Evolutionary conservation across 2,888 invertebrate genomes (phyloP).

Genomic region (Eupithecia abbreviata): DNA sequence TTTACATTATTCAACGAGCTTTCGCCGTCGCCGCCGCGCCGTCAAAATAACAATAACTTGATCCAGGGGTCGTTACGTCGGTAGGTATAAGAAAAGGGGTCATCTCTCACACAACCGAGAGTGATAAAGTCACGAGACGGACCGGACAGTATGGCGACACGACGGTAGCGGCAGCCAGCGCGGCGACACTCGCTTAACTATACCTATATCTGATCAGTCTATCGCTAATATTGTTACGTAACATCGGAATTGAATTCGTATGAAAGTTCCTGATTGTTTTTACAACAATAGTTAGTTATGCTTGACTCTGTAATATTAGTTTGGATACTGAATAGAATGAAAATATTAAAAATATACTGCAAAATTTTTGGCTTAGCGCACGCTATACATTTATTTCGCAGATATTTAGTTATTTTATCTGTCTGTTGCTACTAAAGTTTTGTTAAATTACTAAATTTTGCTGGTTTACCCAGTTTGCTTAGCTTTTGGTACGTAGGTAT

Average conservation of each 20-base stretch:
- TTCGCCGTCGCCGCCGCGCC: slow-evolving; percentile 17
- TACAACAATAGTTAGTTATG: not conserved
- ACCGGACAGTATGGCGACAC: slow-evolving; percentile 47
- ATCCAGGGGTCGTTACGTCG: slow-evolving; percentile 20
- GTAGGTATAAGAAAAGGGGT: slow-evolving; percentile 34
- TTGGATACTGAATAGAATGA: not conserved
- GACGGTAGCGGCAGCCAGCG: slow-evolving; percentile 49
- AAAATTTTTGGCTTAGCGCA: not conserved
- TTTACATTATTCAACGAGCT: slow-evolving; percentile 26
- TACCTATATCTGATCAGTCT: slow-evolving; percentile 14
- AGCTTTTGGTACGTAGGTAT: slow-evolving; percentile 1
- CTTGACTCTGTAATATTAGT: not conserved
- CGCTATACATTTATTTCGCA: not conserved
- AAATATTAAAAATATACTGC: not conserved
- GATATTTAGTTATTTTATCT: not conserved
- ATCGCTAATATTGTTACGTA: slow-evolving; percentile 15
- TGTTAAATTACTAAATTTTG: not conserved
- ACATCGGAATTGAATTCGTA: not conserved
- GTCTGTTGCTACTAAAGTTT: not conserved
- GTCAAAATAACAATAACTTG: slow-evolving; percentile 30
- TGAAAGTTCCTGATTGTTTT: not conserved
- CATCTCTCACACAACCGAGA: slow-evolving; percentile 36
- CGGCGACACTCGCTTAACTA: slow-evolving; percentile 42
- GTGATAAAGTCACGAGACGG: slow-evolving; percentile 46
- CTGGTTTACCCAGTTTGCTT: not conserved